Evolutionary conservation across 2,113 vertebrate genomes (phyloP).

Genomic region (Brachypteracias leptosomus): DNA sequence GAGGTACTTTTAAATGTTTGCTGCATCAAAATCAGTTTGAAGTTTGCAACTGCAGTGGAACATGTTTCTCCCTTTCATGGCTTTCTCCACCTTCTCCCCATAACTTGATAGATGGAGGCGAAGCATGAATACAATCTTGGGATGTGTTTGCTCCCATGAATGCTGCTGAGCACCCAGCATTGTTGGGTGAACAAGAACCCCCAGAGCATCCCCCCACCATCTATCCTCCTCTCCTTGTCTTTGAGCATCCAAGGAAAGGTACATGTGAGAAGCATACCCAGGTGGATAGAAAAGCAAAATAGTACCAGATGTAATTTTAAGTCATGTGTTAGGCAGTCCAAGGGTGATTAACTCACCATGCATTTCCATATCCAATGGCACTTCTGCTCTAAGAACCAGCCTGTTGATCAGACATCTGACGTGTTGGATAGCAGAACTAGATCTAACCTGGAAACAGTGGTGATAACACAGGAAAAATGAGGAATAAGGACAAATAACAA

Average conservation of each 20-base stretch:
- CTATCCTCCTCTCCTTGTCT: neutral
- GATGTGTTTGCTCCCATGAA: neutral
- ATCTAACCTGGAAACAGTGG: neutral
- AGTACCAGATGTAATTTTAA: neutral
- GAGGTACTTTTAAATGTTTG: neutral
- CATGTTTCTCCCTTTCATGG: neutral
- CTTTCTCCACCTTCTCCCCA: neutral
- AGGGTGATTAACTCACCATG: neutral
- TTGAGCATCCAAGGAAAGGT: neutral
- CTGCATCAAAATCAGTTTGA: neutral
- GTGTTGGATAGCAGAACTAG: neutral
- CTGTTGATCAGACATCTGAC: neutral
- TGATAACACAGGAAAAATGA: neutral
- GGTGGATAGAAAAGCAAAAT: neutral
- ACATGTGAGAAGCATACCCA: fast-evolving
- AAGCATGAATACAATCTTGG: neutral
- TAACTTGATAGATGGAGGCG: neutral
- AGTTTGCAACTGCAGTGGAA: neutral
- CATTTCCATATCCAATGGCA: neutral
- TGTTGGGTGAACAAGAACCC: neutral
- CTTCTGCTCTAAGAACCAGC: neutral
- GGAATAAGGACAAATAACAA: neutral
- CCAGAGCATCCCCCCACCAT: fast-evolving
- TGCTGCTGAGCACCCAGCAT: neutral
- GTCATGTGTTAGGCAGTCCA: neutral